phyloP scores from a whole-genome alignment of 2,113 vertebrate genomes.

The Egretta garzetta region DNA sequence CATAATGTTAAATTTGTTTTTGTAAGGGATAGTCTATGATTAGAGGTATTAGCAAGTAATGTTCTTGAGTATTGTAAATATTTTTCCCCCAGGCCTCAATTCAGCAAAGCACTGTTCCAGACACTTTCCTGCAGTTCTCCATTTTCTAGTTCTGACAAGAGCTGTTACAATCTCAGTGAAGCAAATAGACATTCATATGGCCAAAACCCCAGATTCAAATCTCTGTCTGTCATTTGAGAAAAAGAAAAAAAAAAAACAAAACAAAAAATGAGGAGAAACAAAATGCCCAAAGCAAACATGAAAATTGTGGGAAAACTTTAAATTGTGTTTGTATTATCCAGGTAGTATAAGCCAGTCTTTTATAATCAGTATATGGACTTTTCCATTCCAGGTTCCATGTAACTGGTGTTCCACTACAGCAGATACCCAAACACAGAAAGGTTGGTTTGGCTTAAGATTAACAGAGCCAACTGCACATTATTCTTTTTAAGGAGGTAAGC shows the following conservation, averaged over 20 bases:
- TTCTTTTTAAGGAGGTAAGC: neutral
- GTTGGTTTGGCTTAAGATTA: neutral
- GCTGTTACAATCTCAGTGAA: neutral
- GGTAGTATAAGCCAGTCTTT: neutral
- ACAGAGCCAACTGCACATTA: neutral
- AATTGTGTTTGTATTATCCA: neutral
- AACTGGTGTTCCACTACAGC: neutral
- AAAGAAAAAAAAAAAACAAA: neutral
- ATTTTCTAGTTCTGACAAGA: neutral
- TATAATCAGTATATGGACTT: neutral
- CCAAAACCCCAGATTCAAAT: neutral
- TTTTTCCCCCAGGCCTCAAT: neutral
- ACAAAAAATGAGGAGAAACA: fast-evolving
- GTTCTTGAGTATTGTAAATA: neutral
- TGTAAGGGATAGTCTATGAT: neutral
- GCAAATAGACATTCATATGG: neutral
- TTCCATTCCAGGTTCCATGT: neutral
- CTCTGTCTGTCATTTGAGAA: neutral
- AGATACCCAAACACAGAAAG: neutral
- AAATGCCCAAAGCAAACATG: neutral
- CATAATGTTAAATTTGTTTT: neutral
- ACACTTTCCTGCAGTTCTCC: neutral
- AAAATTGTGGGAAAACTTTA: neutral
- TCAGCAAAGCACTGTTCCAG: neutral
- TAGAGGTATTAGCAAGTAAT: neutral